Percentiles rank a stretch among this genome's conserved stretches.
Conservation (phyloP, 2,797 vertebrate genomes). For the Ceryle rudis region DNA sequence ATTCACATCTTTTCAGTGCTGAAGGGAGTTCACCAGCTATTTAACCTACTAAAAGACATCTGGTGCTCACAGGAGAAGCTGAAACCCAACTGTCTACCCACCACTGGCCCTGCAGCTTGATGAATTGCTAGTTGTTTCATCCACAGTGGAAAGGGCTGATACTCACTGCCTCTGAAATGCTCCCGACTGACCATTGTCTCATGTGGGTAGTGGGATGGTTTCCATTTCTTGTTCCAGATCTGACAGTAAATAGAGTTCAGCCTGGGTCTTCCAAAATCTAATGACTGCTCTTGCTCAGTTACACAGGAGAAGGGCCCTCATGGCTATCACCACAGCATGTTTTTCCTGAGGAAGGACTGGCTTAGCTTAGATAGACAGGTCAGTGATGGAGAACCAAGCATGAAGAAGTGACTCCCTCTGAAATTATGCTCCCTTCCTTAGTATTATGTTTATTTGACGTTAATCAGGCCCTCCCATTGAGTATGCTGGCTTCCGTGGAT, state of each 20-base stretch:
- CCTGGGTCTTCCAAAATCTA: neutral
- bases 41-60: neutral
- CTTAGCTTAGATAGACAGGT: neutral
- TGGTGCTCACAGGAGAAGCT: neutral
- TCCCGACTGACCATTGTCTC: neutral
- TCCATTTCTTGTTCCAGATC: neutral
- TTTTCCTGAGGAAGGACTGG: neutral
- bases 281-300: neutral
- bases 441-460: neutral
- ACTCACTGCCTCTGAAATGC: neutral
- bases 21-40: neutral
- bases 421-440: neutral
- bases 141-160: neutral
- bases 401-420: neutral
- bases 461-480: neutral
- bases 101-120: rapidly evolving
- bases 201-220: neutral
- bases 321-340: rapidly evolving
- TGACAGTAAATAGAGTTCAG: neutral
- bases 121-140: neutral
- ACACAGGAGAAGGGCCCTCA: neutral
- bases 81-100: neutral
- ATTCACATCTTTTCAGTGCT: neutral
- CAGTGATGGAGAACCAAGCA: neutral
- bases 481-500: neutral